These are phyloP conservation scores for Copidosoma floridanum DNA, from an alignment of 1,140 invertebrate genomes.

Conservation along the genomic window DNA sequence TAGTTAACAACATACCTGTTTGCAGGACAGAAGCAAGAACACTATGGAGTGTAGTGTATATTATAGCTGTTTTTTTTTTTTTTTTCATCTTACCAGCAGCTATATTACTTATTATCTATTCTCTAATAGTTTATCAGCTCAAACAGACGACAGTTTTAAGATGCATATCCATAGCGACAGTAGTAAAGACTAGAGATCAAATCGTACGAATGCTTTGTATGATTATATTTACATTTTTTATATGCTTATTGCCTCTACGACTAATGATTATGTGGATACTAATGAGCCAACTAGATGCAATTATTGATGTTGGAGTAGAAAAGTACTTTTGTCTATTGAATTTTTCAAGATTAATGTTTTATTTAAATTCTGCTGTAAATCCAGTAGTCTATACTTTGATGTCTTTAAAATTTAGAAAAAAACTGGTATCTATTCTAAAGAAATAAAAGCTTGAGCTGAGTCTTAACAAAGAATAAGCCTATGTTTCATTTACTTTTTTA, in stretches of 20 bases:
- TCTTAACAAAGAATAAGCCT: too few relatives aligned
- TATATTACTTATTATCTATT: constrained; percentile 74
- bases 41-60: constrained; percentile 71
- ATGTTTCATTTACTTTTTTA: too few relatives aligned
- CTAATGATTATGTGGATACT: constrained; percentile 81
- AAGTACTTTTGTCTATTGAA: constrained; percentile 77
- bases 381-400: constrained; percentile 82
- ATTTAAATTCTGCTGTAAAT: constrained; percentile 82
- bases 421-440: constrained; percentile 57
- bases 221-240: constrained; percentile 82
- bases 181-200: constrained; percentile 65
- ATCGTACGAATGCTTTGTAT: constrained; percentile 79
- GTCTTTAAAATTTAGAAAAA: constrained; percentile 80
- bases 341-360: constrained; percentile 81
- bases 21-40: constrained; percentile 69
- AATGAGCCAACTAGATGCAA: constrained; percentile 61
- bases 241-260: constrained; percentile 82
- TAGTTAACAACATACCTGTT: constrained; percentile 57
- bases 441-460: too few relatives aligned
- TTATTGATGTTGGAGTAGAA: constrained; percentile 65
- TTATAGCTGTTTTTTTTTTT: constrained; percentile 66
- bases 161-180: constrained; percentile 59
- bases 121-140: constrained; percentile 73
- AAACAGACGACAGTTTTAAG: constrained; percentile 63
- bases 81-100: constrained; percentile 77